Evolutionary conservation across 2,888 invertebrate species (phyloP), one percentile per base, ranked within the genome.

Genomic region (Panzeria rudis): DNA sequence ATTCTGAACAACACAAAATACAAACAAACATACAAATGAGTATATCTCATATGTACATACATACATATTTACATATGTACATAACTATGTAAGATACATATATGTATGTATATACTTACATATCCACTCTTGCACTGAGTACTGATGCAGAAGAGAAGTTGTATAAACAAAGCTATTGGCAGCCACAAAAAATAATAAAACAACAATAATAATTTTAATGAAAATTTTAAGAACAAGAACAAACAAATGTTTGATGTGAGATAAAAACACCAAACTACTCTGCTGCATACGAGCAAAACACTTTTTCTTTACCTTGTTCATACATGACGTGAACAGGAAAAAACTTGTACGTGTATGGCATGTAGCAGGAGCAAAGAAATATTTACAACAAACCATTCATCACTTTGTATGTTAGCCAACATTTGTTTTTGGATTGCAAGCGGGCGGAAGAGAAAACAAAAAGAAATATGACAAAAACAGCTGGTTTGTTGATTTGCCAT

Each of bases 281-380:
- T 35, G 59, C 32, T 76, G 15, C 29, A 29, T 77, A 25, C 15
- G 54, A 76, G 47, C 56, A 44, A 61, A 23, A 20, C 29, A 17
- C 23, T 68, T 59, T 38, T 41, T 66, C n/a, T 20, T 54, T 62
- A 61, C 11, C 77, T 72, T 59, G n/a, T 61, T 78, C 83, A 83
- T 56, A 72, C 83, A 72, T 52, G 66, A 56, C 23, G 50, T 68
- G 44, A 78, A 13, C 23, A 29, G 52, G 71, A 69, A 80, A 85
- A 85, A 85, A 85, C 78, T 20, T 82, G 35, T 62, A 85, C 81
- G 73, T 85, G 84, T 81, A 81, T 85, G 84, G 81, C 54, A 78
- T 73, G 84, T 85, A 85, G 73, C 81, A 85, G 84, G 84, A 85
- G 84, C 84, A 62, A 85, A 85, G 84, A 85, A 81, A 41, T 62